These are phyloP conservation scores for Cottoperca gobio DNA, from an alignment of 2,797 vertebrate genomes.

Conservation along the genomic window DNA sequence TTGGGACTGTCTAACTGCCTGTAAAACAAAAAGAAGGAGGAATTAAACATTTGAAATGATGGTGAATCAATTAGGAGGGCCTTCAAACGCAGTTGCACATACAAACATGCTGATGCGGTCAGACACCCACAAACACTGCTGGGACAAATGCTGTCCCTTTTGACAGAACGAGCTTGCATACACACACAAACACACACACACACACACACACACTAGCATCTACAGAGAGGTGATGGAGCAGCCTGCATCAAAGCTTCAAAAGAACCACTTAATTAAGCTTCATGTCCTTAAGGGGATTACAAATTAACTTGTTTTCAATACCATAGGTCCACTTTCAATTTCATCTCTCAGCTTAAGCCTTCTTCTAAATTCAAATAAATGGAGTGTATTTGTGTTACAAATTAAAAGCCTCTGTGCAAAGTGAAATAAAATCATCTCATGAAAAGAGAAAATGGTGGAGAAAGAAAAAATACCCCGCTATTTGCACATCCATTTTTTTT, in stretches of 20 bases:
- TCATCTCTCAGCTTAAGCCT: slow-evolving; percentile 47
- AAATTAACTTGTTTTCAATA: slow-evolving; percentile 77
- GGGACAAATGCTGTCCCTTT: slow-evolving; percentile 46
- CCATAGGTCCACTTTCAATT: slow-evolving; percentile 63
- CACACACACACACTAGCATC: slow-evolving; percentile 39
- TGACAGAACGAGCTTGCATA: slow-evolving; percentile 36
- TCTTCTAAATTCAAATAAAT: slow-evolving; percentile 51
- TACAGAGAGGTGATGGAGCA: slow-evolving; percentile 64
- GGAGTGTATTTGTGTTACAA: slow-evolving; percentile 32
- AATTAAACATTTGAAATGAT: slow-evolving; percentile 28
- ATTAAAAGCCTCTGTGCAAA: slow-evolving; percentile 41
- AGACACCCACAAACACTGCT: slow-evolving; percentile 50
- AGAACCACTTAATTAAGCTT: slow-evolving; percentile 78
- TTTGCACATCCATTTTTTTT: slow-evolving; percentile 39
- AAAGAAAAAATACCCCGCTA: slow-evolving; percentile 14
- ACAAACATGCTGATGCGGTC: slow-evolving; percentile 32
- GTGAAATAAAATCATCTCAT: slow-evolving; percentile 26
- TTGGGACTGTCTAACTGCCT: slow-evolving; percentile 94
- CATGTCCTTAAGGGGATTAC: slow-evolving; percentile 75
- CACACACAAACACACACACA: slow-evolving; percentile 18
- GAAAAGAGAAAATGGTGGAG: slow-evolving; percentile 29
- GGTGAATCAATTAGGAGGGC: slow-evolving; percentile 51
- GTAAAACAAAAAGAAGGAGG: slow-evolving; percentile 46
- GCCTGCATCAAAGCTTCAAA: slow-evolving; percentile 73
- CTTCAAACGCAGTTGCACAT: slow-evolving; percentile 46